Evolutionary conservation across 2,797 vertebrate genomes (phyloP), one percentile per base, ranked within the genome.

Genomic region (Sardinella longiceps): DNA sequence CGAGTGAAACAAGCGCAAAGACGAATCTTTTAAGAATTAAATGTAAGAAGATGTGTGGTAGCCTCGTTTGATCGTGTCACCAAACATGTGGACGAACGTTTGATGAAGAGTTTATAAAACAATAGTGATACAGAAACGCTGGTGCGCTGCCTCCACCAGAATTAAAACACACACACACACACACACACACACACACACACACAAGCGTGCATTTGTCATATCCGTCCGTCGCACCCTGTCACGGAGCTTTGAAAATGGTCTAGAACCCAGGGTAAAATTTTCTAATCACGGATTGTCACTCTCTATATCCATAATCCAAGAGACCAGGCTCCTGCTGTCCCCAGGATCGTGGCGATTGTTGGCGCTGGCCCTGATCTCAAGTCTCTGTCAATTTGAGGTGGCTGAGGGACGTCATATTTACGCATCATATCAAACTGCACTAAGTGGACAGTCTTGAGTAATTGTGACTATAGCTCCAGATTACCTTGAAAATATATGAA

Each of bases 11-110:
- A 95, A 94, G 94, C 93, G 37, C 70, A 77, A 77, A 93, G 91
- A 96, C 94, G 94, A 93, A 93, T 95, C 96, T 97, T 95, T 96
- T 97, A 94, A 93, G 91, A 90, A 93, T 94, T 95, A 94, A 87
- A 93, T 85, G 94, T 93, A 94, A 94, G 93, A 94, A 93, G 80
- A 93, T 95, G 94, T 95, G 96, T 94, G 93, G 93, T 93, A 91
- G 88, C 89, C 92, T 91, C 90, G 92, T 94, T 93, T 94, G 89
- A 94, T 77, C 95, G 94, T 92, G 95, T 96, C 94, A 93, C 95
- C 95, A 88, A 95, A 94, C 94, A 96, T 92, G 93, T 92, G 80
- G 88, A 90, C 80, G 87, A 95, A 96, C 95, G 95, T 94, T 90
- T 11, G 84, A 90, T 93, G 88, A 91, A 93, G 92, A 89, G 92